These are phyloP conservation scores for Phaethon lepturus DNA, from an alignment of 2,113 vertebrate genomes.

Conservation along the genomic window DNA sequence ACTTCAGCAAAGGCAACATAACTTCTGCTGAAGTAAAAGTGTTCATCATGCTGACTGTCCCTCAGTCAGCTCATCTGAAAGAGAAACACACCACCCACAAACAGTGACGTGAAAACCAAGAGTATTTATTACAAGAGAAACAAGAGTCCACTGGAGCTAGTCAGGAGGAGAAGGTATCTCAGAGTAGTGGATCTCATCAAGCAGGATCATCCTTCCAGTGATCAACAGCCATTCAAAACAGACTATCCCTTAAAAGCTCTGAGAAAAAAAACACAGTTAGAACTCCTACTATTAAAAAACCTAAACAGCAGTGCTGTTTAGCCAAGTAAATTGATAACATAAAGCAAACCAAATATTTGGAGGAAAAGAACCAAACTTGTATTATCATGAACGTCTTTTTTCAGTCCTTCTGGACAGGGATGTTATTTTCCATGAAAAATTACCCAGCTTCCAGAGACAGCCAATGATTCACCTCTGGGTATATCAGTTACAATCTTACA, in stretches of 20 bases:
- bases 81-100: neutral
- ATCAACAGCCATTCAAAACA: neutral
- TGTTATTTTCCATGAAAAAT: neutral
- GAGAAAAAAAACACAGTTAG: neutral
- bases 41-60: neutral
- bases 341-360: neutral
- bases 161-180: neutral
- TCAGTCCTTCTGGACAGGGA: neutral
- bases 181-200: neutral
- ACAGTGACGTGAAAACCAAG: neutral
- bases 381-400: neutral
- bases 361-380: neutral
- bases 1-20: neutral
- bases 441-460: neutral
- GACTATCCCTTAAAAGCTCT: neutral
- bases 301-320: neutral
- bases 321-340: neutral
- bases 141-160: neutral
- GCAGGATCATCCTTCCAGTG: neutral
- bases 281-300: neutral
- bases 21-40: neutral
- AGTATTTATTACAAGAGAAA: constrained; percentile 1
- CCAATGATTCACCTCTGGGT: neutral
- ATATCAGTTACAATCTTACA: neutral
- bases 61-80: neutral